Percentiles rank a stretch among this genome's conserved stretches.
Evolutionary conservation across 2,113 vertebrate genomes (phyloP).

Genomic region (Verasper variegatus): DNA sequence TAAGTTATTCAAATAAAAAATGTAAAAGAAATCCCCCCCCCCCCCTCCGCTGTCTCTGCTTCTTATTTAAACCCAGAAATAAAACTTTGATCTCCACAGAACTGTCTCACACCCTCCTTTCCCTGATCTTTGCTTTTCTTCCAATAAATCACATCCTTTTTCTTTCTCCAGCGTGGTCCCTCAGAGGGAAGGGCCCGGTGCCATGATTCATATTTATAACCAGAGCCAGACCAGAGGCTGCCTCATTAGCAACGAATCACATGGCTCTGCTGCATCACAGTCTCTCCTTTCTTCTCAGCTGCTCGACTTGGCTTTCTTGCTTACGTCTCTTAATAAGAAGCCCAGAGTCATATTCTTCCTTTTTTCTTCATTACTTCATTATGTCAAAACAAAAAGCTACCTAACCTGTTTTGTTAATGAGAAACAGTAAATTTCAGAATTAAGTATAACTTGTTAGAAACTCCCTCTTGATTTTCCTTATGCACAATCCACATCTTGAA

Average conservation of each 20-base stretch:
- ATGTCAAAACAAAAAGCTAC: neutral
- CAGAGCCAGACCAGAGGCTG: conserved; percentile 56
- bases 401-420: neutral
- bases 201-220: conserved; percentile 69
- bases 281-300: conserved; percentile 6
- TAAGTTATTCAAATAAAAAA: conserved; percentile 3
- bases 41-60: neutral
- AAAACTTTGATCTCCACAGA: conserved; percentile 28
- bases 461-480: neutral
- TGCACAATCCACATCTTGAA: neutral
- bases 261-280: conserved; percentile 45
- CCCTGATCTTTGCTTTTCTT: conserved; percentile 28
- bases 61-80: conserved; percentile 27
- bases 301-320: conserved; percentile 7
- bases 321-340: conserved; percentile 6
- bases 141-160: conserved; percentile 30
- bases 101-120: conserved; percentile 23
- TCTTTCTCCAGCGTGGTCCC: conserved; percentile 10
- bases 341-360: neutral
- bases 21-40: neutral
- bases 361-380: neutral
- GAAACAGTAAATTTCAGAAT: neutral
- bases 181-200: conserved; percentile 32
- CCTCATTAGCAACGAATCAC: conserved; percentile 56
- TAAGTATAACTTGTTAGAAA: neutral